Evolutionary conservation across 2,113 vertebrate genomes (phyloP).

Genomic region (Atherinomorus stipes): DNA sequence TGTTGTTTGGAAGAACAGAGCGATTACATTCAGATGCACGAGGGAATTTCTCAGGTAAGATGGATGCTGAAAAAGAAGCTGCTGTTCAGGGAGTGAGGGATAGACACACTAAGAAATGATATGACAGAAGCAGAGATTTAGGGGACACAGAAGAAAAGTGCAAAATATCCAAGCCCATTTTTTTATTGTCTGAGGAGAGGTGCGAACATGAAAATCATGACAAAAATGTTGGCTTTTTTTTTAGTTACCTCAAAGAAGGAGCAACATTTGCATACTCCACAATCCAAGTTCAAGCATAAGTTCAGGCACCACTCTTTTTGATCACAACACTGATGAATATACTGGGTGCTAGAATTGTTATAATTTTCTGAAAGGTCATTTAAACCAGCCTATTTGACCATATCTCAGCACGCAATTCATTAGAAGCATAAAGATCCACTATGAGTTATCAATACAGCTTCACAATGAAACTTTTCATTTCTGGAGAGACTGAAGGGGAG

Average conservation of each 20-base stretch:
- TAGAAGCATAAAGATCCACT: background rate
- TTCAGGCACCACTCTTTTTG: no score
- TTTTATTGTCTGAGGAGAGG: conserved; percentile 7
- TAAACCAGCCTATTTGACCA: background rate
- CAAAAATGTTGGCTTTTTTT: background rate
- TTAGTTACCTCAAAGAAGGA: no score
- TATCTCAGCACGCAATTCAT: conserved; percentile 2
- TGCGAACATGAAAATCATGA: background rate
- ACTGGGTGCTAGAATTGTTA: background rate
- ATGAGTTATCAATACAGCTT: background rate
- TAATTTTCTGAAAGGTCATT: background rate
- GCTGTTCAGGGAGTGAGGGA: conserved; percentile 43
- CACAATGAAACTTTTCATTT: background rate
- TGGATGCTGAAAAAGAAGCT: conserved; percentile 17
- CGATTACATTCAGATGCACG: conserved; percentile 33
- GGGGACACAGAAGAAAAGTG: background rate
- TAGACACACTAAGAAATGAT: conserved; percentile 42
- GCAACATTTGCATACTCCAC: no score
- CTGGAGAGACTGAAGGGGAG: background rate
- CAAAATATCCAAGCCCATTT: background rate
- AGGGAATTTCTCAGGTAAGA: conserved; percentile 45
- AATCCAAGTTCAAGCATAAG: no score
- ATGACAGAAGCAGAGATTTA: conserved; percentile 16
- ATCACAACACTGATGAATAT: no score
- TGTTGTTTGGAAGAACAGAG: conserved; percentile 20